Conservation (phyloP, 37 sponge, comb jelly and placozoan species). For the Halichondria panicea region DNA sequence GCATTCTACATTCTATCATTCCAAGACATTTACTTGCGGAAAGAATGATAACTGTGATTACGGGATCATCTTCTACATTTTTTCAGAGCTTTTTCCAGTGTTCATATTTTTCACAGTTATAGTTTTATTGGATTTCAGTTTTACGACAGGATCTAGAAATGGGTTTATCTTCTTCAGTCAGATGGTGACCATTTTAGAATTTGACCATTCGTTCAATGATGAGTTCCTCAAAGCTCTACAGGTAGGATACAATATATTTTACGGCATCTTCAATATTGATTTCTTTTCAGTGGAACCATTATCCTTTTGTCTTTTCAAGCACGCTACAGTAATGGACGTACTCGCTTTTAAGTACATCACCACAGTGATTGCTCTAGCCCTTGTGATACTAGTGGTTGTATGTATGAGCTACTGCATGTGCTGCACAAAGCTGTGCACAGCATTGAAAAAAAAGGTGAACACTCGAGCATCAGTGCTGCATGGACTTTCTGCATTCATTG, state of each 20-base stretch:
- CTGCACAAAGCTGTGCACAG: neutral
- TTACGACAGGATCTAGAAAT: conserved; percentile 39
- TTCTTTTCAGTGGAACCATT: conserved; percentile 19
- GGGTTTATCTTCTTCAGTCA: conserved; percentile 56
- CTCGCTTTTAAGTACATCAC: conserved; percentile 49
- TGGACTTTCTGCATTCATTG: neutral
- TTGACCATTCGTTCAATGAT: too few relatives aligned
- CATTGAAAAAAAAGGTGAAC: neutral
- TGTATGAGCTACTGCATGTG: neutral
- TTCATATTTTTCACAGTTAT: conserved; percentile 23
- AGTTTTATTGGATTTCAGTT: conserved; percentile 32
- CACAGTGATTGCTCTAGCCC: conserved; percentile 10
- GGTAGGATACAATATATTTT: conserved; percentile 22
- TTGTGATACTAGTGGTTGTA: neutral
- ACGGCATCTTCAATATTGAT: conserved; percentile 42
- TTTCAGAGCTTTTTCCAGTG: conserved; percentile 53
- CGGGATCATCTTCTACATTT: conserved; percentile 32
- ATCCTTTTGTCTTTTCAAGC: conserved; percentile 38
- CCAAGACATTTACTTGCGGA: conserved; percentile 20
- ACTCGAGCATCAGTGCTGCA: conserved; percentile 7
- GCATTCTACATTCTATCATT: conserved; percentile 38
- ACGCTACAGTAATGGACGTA: conserved; percentile 20
- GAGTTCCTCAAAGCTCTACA: neutral
- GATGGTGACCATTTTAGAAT: neutral
- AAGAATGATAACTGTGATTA: conserved; percentile 4